Evolutionary conservation across 2,113 vertebrate species (phyloP).

Genomic region (Mustela nigripes): DNA sequence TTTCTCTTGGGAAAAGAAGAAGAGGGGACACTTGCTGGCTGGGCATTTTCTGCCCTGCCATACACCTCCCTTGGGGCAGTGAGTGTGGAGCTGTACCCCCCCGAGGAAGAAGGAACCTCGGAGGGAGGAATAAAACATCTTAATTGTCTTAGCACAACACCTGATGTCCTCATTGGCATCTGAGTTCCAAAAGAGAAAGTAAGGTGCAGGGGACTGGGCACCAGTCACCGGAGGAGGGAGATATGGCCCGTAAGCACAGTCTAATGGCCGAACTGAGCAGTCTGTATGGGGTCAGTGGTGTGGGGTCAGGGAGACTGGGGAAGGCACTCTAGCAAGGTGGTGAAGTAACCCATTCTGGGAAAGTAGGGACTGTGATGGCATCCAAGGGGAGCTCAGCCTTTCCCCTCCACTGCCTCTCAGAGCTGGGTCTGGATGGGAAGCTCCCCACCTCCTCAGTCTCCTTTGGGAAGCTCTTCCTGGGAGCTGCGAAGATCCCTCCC

Average conservation of each 20-base stretch:
- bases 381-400: not conserved
- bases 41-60: not conserved
- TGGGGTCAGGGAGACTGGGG: not conserved
- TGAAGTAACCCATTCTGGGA: not conserved
- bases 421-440: not conserved
- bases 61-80: not conserved
- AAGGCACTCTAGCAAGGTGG: too few species aligned
- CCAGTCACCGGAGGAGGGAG: not conserved
- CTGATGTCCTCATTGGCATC: not conserved
- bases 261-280: accelerated
- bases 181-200: not conserved
- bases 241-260: accelerated
- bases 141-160: not conserved
- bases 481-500: not conserved
- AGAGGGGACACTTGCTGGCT: not conserved
- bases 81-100: not conserved
- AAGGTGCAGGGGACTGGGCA: not conserved
- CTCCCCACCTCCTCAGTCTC: accelerated
- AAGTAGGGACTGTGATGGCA: not conserved
- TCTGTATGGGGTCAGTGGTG: not conserved
- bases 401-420: not conserved
- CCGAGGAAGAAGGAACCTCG: not conserved
- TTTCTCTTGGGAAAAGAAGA: not conserved
- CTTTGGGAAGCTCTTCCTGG: not conserved
- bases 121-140: not conserved